Evolutionary conservation across 2,113 vertebrate genomes (phyloP).

Genomic region (Melanotaenia duboulayi): DNA sequence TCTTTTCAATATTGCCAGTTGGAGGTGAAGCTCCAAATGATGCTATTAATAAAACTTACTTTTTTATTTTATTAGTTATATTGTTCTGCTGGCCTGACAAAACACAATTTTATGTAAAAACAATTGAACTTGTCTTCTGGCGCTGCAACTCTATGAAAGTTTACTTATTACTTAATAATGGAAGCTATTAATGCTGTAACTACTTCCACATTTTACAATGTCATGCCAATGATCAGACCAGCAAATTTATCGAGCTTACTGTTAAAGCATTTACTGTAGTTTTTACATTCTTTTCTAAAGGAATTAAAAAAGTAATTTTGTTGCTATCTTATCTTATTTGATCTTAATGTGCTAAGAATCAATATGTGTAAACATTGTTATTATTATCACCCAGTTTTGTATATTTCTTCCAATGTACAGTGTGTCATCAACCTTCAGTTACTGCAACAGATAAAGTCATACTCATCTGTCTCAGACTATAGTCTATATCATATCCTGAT

Average conservation of each 20-base stretch:
- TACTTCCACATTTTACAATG: no score
- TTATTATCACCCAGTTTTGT: background rate
- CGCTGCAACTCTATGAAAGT: background rate
- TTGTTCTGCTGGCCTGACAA: no score
- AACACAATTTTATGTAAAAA: no score
- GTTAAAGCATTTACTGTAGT: no score
- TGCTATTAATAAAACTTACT: no score
- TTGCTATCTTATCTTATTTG: background rate
- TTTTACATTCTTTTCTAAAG: no score
- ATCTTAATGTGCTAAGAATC: no score
- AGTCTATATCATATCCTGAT: constrained; percentile 36
- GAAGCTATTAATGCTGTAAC: background rate
- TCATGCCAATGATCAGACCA: background rate
- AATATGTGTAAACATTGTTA: no score
- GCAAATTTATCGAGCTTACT: background rate
- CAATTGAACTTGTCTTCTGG: background rate
- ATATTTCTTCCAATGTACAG: background rate
- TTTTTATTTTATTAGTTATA: no score
- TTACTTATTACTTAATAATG: background rate
- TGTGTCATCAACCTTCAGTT: constrained; percentile 27
- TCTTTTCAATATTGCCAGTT: background rate
- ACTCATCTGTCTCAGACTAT: constrained; percentile 24
- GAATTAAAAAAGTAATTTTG: background rate
- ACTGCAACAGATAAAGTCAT: background rate
- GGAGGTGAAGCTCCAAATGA: background rate